Conservation (phyloP, 2,797 vertebrate genomes). For the Trichosurus vulpecula region DNA sequence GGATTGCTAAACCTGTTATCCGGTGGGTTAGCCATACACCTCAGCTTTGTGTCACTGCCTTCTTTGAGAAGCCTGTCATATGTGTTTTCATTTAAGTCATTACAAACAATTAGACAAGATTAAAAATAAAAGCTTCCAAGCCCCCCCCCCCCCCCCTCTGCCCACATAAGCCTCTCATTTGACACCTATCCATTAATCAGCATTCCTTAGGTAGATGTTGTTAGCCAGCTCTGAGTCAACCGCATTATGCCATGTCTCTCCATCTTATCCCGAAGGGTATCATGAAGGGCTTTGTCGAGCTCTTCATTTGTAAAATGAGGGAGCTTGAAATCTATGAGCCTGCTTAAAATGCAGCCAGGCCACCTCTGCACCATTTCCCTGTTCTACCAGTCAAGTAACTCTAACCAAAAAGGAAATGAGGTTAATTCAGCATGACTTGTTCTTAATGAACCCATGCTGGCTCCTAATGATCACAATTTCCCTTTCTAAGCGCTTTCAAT, state of each 20-base stretch:
- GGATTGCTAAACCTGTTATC: neutral
- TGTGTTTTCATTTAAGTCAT: neutral
- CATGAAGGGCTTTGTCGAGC: neutral
- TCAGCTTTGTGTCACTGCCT: too few species aligned
- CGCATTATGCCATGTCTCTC: neutral
- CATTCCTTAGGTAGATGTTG: neutral
- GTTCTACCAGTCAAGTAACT: neutral
- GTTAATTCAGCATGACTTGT: neutral
- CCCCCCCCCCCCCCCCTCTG: neutral
- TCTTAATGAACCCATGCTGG: neutral
- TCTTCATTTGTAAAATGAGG: neutral
- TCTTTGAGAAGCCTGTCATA: neutral
- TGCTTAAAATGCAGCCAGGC: neutral
- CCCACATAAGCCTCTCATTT: neutral
- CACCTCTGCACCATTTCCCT: neutral
- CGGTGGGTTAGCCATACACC: neutral
- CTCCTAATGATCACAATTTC: neutral
- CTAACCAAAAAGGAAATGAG: neutral
- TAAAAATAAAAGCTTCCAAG: accelerated
- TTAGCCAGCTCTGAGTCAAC: neutral
- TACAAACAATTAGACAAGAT: neutral
- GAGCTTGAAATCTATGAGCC: neutral
- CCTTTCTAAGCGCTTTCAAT: neutral
- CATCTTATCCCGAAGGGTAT: neutral
- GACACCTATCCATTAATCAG: neutral